Evolutionary conservation across 2,888 invertebrate genomes (phyloP).

Genomic region (Seladonia tumulorum): DNA sequence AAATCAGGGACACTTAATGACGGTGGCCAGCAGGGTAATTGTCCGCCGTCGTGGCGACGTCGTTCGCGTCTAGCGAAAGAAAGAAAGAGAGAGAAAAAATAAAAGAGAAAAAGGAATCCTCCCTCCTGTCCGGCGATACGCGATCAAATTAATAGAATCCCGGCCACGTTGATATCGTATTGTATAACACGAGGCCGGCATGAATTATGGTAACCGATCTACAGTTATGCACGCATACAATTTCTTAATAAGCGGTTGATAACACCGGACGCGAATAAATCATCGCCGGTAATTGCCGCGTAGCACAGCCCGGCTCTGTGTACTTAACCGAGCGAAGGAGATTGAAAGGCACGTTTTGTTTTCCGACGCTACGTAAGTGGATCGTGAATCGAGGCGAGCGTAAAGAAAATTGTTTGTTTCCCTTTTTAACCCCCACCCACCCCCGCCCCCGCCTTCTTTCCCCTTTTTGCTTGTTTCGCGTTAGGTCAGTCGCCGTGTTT

Average conservation of each 20-base stretch:
- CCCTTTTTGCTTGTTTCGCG: not conserved
- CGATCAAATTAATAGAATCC: constrained; percentile 45
- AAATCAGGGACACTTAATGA: constrained; percentile 47
- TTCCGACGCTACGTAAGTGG: not conserved
- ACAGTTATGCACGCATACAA: constrained; percentile 46
- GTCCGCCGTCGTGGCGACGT: constrained; percentile 13
- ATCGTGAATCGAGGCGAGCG: not conserved
- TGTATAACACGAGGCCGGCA: constrained; percentile 35
- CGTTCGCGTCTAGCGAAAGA: no score
- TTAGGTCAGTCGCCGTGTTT: not conserved
- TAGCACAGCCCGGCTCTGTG: constrained; percentile 15
- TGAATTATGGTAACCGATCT: constrained; percentile 53
- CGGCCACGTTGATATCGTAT: constrained; percentile 38
- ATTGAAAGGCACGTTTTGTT: constrained; percentile 39
- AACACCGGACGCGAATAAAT: constrained; percentile 50
- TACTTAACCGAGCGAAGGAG: constrained; percentile 21
- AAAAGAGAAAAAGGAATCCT: constrained; percentile 1
- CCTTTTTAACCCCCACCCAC: not conserved
- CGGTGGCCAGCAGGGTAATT: constrained; percentile 34
- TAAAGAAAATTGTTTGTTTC: not conserved
- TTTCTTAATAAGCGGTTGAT: constrained; percentile 56
- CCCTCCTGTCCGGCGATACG: constrained; percentile 21
- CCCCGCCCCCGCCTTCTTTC: no score
- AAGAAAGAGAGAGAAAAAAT: no score
- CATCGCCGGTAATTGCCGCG: constrained; percentile 44